Evolutionary conservation across 2,797 vertebrate genomes (phyloP).

Genomic region (Chrysocyon brachyurus): DNA sequence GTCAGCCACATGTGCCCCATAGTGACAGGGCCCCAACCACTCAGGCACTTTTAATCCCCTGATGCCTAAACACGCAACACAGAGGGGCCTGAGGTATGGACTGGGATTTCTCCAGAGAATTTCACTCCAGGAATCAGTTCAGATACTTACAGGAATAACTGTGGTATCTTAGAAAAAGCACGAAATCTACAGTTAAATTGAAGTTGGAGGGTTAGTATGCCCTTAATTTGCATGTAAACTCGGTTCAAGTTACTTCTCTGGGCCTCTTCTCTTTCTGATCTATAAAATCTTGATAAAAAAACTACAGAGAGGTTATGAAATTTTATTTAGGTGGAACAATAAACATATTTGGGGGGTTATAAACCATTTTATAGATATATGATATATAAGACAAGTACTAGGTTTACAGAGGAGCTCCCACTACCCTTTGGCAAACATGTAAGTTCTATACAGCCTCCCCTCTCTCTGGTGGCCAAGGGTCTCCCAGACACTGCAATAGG

Average conservation of each 20-base stretch:
- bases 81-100: neutral
- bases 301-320: neutral
- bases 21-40: neutral
- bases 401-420: neutral
- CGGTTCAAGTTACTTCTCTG: neutral
- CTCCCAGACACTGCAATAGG: neutral
- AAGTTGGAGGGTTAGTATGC: neutral
- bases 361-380: neutral
- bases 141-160: neutral
- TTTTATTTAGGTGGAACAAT: neutral
- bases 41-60: conserved; percentile 59
- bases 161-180: neutral
- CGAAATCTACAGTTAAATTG: neutral
- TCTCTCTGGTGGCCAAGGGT: neutral
- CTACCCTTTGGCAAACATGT: neutral
- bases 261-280: neutral
- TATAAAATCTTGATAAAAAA: neutral
- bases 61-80: conserved; percentile 7
- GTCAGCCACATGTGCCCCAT: neutral
- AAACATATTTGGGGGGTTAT: neutral
- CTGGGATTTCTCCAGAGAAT: conserved; percentile 39
- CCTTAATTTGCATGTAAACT: neutral
- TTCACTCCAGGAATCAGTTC: conserved; percentile 14
- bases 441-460: neutral
- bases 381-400: neutral